Evolutionary conservation across 2,797 vertebrate species (phyloP), one percentile per base, ranked within the genome.

Genomic region (Gambelia wislizenii): DNA sequence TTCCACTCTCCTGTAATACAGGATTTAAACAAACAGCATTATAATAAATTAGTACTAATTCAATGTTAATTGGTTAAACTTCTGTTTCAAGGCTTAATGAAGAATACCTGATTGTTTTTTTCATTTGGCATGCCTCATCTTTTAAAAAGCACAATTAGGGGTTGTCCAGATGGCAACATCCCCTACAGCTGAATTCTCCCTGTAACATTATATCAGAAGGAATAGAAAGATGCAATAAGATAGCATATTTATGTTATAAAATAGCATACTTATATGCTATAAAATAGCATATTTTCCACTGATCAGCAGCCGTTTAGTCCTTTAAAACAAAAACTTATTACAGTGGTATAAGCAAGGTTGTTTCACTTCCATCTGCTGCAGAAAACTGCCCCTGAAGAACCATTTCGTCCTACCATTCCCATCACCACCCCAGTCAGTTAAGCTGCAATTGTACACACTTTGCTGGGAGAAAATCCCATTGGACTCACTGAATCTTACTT

Each of bases 21-120:
- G 69, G 39, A 49, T 25, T 83, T 83, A 52, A 84, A 83, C n/a
- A 88, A 81, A 72, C 36, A 75, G 20, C 4, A 76, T 69, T 64
- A 85, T 64, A 80, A 74, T 74, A 36, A 74, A 80, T 59, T 49
- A 47, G 52, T 64, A 64, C 67, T 61, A 20, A 81, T 81, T 59
- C 67, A 64, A 49, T 81, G 76, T 89, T 85, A 85, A 89, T 61
- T 49, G 42, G 52, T 25, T 74, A 85, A 89, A 74, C 22, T 33
- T 67, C 14, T 74, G n/a, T 80, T 80, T 52, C 75, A 85, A 39
- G 42, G 33, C 16, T 85, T 85, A 67, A 69, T 84, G 80, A 84
- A 88, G 44, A 88, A 67, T 54, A 39, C 44, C 33, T 83, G 36
- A 67, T 42, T 49, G 47, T 39, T 84, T 25, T 77, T 85, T 88